Conservation (phyloP, 2,888 invertebrate species). For the Dryocosmus kuriphilus region DNA sequence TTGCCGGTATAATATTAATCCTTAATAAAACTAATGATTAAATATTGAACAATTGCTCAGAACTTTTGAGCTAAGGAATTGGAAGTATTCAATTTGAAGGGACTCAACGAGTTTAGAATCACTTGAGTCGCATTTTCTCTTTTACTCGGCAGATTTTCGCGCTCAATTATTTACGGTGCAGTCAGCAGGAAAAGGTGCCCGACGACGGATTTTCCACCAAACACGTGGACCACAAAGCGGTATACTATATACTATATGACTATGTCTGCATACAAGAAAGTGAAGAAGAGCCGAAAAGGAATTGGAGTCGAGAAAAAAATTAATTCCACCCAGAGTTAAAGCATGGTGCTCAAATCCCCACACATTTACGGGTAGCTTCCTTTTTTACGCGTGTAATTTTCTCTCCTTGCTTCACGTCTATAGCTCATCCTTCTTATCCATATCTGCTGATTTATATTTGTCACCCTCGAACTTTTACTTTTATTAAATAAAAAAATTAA, state of each 20-base stretch:
- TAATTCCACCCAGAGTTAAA: constrained; percentile 10
- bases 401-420: not conserved
- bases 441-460: not conserved
- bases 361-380: not conserved
- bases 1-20: too few species aligned
- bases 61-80: not conserved
- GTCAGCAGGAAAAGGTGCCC: not conserved
- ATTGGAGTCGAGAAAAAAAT: not conserved
- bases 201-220: not conserved
- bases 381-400: constrained; percentile 6
- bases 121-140: not conserved
- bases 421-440: not conserved
- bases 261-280: not conserved
- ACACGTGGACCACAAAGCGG: not conserved
- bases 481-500: not conserved
- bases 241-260: not conserved
- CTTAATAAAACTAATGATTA: too few species aligned
- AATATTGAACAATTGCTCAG: not conserved
- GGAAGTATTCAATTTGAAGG: not conserved
- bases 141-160: not conserved
- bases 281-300: not conserved
- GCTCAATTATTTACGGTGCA: constrained; percentile 1
- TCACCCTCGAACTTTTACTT: not conserved
- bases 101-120: not conserved
- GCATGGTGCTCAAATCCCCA: constrained; percentile 1